phyloP scores from a whole-genome alignment of 2,888 invertebrate species.

The Cylindroiulus punctatus region DNA sequence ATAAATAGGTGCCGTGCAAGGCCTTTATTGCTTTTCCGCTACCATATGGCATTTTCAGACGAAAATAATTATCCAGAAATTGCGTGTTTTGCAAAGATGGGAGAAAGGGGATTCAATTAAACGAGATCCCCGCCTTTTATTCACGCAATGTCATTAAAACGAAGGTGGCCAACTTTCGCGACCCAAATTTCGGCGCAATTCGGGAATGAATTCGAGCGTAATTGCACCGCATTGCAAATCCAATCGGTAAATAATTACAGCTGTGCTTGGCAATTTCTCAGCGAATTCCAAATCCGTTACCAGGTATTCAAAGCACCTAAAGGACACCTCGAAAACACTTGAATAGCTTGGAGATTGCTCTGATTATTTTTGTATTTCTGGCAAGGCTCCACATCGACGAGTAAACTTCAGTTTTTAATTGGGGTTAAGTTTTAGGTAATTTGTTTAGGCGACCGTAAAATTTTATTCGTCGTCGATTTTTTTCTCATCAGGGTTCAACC shows the following conservation, averaged over 20 bases:
- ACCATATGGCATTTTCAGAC: slow-evolving; percentile 1
- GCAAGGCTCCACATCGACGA: too few relatives aligned
- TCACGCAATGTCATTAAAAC: slow-evolving; percentile 4
- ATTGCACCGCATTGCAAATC: background rate
- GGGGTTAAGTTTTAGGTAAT: too few relatives aligned
- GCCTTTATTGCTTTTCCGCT: background rate
- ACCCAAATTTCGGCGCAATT: background rate
- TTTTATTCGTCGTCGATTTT: too few relatives aligned
- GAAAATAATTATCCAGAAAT: slow-evolving; percentile 15
- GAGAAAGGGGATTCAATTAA: background rate
- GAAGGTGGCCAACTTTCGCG: background rate
- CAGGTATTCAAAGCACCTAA: background rate
- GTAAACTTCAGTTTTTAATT: too few relatives aligned
- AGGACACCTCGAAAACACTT: background rate
- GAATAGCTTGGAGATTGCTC: too few relatives aligned
- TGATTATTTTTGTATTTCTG: too few relatives aligned
- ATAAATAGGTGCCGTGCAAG: slow-evolving; percentile 11
- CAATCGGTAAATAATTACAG: background rate
- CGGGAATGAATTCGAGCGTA: background rate
- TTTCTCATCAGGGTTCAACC: too few relatives aligned
- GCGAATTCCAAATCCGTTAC: background rate
- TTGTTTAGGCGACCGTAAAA: too few relatives aligned
- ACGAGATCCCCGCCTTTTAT: slow-evolving; percentile 2
- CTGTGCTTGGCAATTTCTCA: background rate
- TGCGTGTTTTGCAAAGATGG: slow-evolving; percentile 11